A percentile compares a stretch with the other conserved stretches of the same genome.
These are phyloP conservation scores for Anadara kagoshimensis DNA, from an alignment of 1,140 invertebrate genomes.

Conservation along the genomic window DNA sequence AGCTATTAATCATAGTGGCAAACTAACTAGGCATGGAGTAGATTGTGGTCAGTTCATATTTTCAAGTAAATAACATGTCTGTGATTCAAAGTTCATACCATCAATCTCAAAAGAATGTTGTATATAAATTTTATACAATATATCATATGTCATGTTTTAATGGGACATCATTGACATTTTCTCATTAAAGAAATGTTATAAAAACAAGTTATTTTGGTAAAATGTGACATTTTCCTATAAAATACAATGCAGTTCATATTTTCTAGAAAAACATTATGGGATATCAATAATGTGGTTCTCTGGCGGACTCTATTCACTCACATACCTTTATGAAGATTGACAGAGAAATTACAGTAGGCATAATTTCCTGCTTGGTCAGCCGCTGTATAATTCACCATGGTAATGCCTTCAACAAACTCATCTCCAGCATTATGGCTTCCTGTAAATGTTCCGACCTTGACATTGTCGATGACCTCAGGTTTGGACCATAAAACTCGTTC, in stretches of 20 bases:
- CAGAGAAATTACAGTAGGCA: slow-evolving; percentile 52
- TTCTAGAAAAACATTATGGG: background rate
- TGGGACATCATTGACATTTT: too few relatives aligned
- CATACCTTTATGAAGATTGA: slow-evolving; percentile 52
- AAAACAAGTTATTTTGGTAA: slow-evolving; percentile 19
- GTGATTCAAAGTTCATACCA: too few relatives aligned
- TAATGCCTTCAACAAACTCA: slow-evolving; percentile 46
- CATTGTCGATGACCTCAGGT: slow-evolving; percentile 53
- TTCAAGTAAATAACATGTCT: too few relatives aligned
- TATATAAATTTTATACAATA: too few relatives aligned
- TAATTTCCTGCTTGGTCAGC: slow-evolving; percentile 50
- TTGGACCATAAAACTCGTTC: slow-evolving; percentile 50
- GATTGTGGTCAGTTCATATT: too few relatives aligned
- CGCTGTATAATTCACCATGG: slow-evolving; percentile 49
- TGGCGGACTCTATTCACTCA: background rate
- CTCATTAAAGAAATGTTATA: too few relatives aligned
- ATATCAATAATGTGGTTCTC: background rate
- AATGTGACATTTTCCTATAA: background rate
- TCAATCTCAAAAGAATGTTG: too few relatives aligned
- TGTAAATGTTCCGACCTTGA: slow-evolving; percentile 22
- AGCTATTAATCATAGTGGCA: too few relatives aligned
- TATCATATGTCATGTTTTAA: too few relatives aligned
- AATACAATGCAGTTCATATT: background rate
- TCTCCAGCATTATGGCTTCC: slow-evolving; percentile 45
- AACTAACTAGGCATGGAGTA: too few relatives aligned